Evolutionary conservation across 2,888 invertebrate genomes (phyloP), one percentile per base, ranked within the genome.

Genomic region (Coremacera marginata): DNA sequence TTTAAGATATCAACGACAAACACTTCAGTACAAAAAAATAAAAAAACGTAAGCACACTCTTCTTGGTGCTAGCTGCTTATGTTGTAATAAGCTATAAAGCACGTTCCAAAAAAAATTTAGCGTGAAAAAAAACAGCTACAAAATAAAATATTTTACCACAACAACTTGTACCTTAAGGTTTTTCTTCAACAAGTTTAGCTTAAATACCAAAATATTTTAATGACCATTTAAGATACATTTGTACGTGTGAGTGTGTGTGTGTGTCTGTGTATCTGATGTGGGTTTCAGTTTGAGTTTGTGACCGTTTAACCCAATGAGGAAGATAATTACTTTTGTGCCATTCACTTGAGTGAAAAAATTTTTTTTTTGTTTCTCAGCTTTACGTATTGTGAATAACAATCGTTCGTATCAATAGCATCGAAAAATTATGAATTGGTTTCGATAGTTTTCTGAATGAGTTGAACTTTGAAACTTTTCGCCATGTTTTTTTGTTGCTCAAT

Each of bases 291-390:
- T 19, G 11, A 44, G 44, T 55, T 34, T 77, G 62, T 74, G 70
- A 70, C 74, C 70, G 77, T 74, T 74, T 74, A 74, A 70, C 70
- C 63, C 52, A 70, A 74, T 77, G 55, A 67, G 70, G 70, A 77
- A 77, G 68, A 62, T 76, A 77, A 68, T 77, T 77, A 77, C 70
- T 27, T 44, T 65, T 51, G 62, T 31, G 37, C 16, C 22, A 27
- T 16, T 31, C 8, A 25, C n/a, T 51, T 25, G 60, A 25, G 8
- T 49, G 22, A 22, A 49, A 22, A 52, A 49, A 9, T 9, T 14
- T 70, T 4, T 70, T 57, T 31, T 44, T 65, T 68, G 5, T 68
- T 44, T 68, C 8, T 22, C 11, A 25, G 19, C 19, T 49, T 4
- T 22, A 27, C 19, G 34, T 19, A 65, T 60, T 37, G 44, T 71